Conservation (phyloP, 1,140 invertebrate species). For the Ips nitidus region DNA sequence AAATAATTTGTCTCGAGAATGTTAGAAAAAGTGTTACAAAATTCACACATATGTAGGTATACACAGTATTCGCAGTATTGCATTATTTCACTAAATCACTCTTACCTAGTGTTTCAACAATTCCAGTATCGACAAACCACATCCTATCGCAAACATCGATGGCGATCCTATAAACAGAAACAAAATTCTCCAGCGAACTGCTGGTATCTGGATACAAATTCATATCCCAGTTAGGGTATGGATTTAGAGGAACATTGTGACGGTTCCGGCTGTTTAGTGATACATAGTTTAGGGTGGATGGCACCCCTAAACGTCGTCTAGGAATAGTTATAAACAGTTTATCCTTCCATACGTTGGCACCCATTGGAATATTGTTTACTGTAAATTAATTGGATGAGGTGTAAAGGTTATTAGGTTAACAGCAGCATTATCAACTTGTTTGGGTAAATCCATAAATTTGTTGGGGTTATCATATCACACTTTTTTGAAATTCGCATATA, state of each 20-base stretch:
- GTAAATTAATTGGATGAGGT: constrained; percentile 32
- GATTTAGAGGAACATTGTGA: constrained; percentile 55
- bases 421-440: too few relatives aligned
- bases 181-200: constrained; percentile 49
- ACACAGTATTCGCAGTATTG: too few relatives aligned
- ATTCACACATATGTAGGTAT: too few relatives aligned
- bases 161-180: constrained; percentile 68
- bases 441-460: too few relatives aligned
- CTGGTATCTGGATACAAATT: constrained; percentile 57
- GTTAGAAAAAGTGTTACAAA: too few relatives aligned
- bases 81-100: too few relatives aligned
- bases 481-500: too few relatives aligned
- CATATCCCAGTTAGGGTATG: constrained; percentile 63
- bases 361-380: constrained; percentile 75
- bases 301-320: constrained; percentile 64
- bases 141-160: constrained; percentile 69
- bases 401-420: constrained; percentile 6
- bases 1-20: too few relatives aligned
- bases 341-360: constrained; percentile 64
- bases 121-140: constrained; percentile 74
- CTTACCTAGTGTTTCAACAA: constrained; percentile 56
- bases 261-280: constrained; percentile 49
- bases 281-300: constrained; percentile 71
- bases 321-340: constrained; percentile 74
- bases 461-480: too few relatives aligned